Percentiles rank a stretch among this genome's conserved stretches.
phyloP scores from a whole-genome alignment of 2,888 invertebrate genomes.

The Drosophila cognata region DNA sequence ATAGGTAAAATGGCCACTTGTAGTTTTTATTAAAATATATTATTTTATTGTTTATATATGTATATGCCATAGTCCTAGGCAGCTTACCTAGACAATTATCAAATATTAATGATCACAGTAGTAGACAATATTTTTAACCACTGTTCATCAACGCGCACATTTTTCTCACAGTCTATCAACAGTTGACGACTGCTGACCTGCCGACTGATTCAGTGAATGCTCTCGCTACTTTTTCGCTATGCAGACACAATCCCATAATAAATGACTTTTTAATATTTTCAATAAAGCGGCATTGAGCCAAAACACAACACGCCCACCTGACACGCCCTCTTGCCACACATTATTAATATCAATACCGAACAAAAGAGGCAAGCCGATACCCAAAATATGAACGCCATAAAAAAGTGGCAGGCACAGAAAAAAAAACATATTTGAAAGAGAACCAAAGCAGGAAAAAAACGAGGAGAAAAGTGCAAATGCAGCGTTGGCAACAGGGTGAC shows the following conservation, averaged over 20 bases:
- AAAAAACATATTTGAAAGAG: slow-evolving; percentile 28
- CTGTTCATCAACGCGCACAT: slow-evolving; percentile 5
- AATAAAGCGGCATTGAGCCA: slow-evolving; percentile 65
- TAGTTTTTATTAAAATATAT: background rate
- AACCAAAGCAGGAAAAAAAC: slow-evolving; percentile 41
- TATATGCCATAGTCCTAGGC: background rate
- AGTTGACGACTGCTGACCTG: slow-evolving; percentile 27
- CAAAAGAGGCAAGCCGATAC: slow-evolving; percentile 27
- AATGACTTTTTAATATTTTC: slow-evolving; percentile 81
- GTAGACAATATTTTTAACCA: background rate
- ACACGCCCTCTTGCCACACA: slow-evolving; percentile 39
- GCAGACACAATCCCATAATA: slow-evolving; percentile 47
- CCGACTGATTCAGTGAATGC: slow-evolving; percentile 10
- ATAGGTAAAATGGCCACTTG: background rate
- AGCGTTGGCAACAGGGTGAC: slow-evolving; percentile 81
- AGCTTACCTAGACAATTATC: too few relatives aligned
- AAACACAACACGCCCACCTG: slow-evolving; percentile 71
- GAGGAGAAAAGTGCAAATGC: slow-evolving; percentile 72
- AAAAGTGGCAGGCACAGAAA: slow-evolving; percentile 37
- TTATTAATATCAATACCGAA: slow-evolving; percentile 61
- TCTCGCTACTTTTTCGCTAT: background rate
- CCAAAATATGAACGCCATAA: slow-evolving; percentile 61
- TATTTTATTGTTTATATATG: background rate
- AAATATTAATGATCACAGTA: slow-evolving; percentile 15
- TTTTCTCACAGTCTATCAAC: slow-evolving; percentile 37